phyloP scores from a whole-genome alignment of 2,888 invertebrate species.

The Oligia latruncula region DNA sequence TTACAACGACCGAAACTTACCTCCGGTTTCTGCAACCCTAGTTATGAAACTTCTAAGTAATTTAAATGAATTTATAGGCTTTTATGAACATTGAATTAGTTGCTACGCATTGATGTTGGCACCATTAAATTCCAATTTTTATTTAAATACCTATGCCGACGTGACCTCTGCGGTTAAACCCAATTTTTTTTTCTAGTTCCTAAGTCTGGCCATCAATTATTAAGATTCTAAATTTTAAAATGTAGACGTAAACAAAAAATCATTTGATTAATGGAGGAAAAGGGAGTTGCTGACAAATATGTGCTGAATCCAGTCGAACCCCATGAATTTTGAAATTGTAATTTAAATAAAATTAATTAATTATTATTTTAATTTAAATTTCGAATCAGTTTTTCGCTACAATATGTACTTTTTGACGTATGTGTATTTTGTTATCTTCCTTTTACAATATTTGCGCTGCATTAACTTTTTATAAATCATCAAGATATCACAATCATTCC shows the following conservation, averaged over 20 bases:
- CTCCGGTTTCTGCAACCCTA: conserved; percentile 18
- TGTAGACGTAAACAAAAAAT: too few species aligned
- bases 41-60: conserved; percentile 1
- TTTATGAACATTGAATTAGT: neutral
- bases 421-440: neutral
- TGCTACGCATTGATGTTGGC: neutral
- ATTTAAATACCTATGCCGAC: neutral
- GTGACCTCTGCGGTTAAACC: neutral
- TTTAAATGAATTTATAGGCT: conserved; percentile 19
- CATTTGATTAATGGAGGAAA: too few species aligned
- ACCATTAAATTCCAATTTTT: neutral
- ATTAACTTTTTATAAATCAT: conserved; percentile 23
- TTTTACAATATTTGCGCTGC: conserved; percentile 9
- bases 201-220: too few species aligned
- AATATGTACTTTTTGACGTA: neutral
- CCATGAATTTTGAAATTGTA: too few species aligned
- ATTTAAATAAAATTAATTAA: too few species aligned
- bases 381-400: neutral
- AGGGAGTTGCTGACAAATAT: too few species aligned
- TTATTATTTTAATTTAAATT: too few species aligned
- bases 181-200: too few species aligned
- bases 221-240: too few species aligned
- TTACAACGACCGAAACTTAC: neutral
- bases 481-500: conserved; percentile 20
- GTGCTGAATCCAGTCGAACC: too few species aligned